A percentile compares a stretch with the other conserved stretches of the same genome.
Conservation (phyloP, 2,888 invertebrate species). For the Hesperia comma region DNA sequence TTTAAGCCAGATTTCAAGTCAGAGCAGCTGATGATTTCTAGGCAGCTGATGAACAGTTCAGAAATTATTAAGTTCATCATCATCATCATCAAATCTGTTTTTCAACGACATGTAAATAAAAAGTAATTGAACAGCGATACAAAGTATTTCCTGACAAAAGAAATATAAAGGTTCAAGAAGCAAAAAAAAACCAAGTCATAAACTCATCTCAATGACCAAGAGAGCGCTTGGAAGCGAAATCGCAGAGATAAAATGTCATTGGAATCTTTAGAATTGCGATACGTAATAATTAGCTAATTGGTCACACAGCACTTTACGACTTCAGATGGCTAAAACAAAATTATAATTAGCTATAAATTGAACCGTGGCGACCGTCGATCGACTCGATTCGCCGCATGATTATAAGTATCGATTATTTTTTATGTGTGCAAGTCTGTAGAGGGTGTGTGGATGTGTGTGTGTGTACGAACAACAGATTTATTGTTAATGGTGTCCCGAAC, state of each 20-base stretch:
- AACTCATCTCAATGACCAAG: conserved; percentile 28
- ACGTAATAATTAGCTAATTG: conserved; percentile 72
- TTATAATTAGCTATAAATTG: conserved; percentile 78
- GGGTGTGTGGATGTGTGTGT: conserved; percentile 49
- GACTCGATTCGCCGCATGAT: conserved; percentile 58
- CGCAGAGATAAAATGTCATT: conserved; percentile 35
- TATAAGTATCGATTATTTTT: conserved; percentile 58
- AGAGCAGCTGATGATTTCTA: too few species aligned
- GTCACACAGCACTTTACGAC: conserved; percentile 76
- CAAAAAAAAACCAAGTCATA: not conserved
- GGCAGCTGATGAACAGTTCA: too few species aligned
- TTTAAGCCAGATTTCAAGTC: too few species aligned
- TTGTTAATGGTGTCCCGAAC: conserved; percentile 83
- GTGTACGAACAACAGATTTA: conserved; percentile 77
- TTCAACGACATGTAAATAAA: too few species aligned
- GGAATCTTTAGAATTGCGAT: conserved; percentile 36
- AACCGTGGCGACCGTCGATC: conserved; percentile 63
- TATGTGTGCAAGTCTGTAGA: conserved; percentile 39
- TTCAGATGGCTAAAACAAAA: conserved; percentile 69
- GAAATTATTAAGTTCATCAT: too few species aligned
- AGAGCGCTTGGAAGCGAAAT: conserved; percentile 25
- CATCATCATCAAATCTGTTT: too few species aligned
- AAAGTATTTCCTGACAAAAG: too few species aligned
- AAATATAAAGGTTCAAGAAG: not conserved
- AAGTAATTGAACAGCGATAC: too few species aligned